Evolutionary conservation across 2,113 vertebrate species (phyloP), one percentile per base, ranked within the genome.

Genomic region (Pluvialis apricaria): DNA sequence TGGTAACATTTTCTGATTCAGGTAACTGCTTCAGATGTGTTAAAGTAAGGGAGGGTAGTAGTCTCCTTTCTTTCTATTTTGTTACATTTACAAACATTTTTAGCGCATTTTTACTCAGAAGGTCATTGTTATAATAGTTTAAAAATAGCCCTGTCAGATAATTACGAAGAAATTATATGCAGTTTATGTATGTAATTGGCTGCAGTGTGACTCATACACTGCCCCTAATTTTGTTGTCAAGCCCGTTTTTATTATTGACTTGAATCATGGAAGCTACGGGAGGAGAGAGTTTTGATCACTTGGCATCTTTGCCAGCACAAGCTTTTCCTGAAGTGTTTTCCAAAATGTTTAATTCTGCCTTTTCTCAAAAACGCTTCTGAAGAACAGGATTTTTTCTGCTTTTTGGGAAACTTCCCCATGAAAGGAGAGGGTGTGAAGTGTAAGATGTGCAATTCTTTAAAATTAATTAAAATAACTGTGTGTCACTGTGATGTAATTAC

Each of bases 161-260:
- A 60, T 32, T 38, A 18, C 16, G 8, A 49, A 82, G 57, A 91
- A 78, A 45, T 85, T 42, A 31, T 16, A 31, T 79, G 15, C 3
- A 32, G 19, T 73, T 89, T 70, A 17, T 77, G 3, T 65, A 44
- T 58, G 8, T 45, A 66, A 32, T 66, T 0, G 0, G 7, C n/a
- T 91, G 17, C 29, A 62, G 5, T 31, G 51, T 92, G 76, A 92
- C 40, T 91, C 77, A 73, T 86, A 57, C 13, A 15, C 21, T 89
- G 84, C 55, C 57, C 73, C n/a, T 82, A 38, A 79, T 91, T 93
- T 87, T 84, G 29, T 93, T 94, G 73, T 91, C 81, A 87, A 62
- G 25, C 32, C n/a, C 6, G 29, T 17, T 89, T 83, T 94, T 89
- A 12, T 81, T 83, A 36, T 2, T 82, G 52, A 51, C 36, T 82